Evolutionary conservation across 2,888 invertebrate genomes (phyloP).

Genomic region (Galerucella nymphaeae): DNA sequence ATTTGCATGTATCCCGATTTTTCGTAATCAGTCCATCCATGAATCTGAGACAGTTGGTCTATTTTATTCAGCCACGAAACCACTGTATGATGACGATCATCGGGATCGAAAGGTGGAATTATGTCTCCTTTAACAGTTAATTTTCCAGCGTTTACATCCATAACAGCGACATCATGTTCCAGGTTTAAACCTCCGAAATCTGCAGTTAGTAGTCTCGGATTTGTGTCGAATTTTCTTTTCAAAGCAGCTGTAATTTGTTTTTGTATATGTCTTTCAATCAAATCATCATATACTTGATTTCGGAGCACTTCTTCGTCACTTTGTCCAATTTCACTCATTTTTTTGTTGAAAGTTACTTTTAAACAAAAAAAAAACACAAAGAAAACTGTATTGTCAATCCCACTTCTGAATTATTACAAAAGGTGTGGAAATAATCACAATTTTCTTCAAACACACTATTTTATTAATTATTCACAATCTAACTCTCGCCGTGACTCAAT

Average conservation of each 20-base stretch:
- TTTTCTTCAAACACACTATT: too few relatives aligned
- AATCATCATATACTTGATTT: neutral
- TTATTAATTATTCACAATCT: too few relatives aligned
- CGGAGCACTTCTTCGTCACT: neutral
- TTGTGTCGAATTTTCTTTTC: neutral
- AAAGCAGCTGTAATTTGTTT: neutral
- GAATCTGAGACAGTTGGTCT: neutral
- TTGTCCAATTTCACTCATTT: neutral
- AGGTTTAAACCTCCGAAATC: neutral
- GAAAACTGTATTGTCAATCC: too few relatives aligned
- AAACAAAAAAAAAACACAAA: too few relatives aligned
- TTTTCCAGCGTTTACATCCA: neutral
- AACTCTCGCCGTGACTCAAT: too few relatives aligned
- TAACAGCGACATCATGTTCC: neutral
- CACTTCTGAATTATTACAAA: too few relatives aligned
- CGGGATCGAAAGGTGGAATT: neutral
- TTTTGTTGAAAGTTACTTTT: neutral
- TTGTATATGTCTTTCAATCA: neutral
- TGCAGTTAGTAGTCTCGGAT: neutral
- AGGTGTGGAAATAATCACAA: too few relatives aligned
- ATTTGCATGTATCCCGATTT: slow-evolving; percentile 1
- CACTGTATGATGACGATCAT: neutral
- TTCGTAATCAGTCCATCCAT: neutral
- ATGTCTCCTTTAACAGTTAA: neutral
- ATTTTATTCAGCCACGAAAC: neutral